Percentiles rank a stretch among this genome's conserved stretches.
phyloP scores from a whole-genome alignment of 2,113 vertebrate genomes.

The Psittacus erithacus region DNA sequence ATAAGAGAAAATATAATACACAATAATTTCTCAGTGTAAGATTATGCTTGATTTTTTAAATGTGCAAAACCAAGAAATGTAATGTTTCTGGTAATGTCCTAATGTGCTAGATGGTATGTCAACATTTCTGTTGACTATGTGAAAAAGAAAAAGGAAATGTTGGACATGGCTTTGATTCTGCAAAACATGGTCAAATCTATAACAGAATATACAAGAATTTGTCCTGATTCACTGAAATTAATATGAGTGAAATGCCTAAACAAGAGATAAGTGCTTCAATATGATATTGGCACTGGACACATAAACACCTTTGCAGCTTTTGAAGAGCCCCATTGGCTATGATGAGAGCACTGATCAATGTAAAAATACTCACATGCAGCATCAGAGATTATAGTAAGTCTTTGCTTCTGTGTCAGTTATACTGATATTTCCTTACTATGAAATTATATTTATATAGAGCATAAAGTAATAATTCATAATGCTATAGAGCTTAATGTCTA shows the following conservation, averaged over 20 bases:
- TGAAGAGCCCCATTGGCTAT: neutral
- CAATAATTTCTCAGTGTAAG: neutral
- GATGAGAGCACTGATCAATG: neutral
- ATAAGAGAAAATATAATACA: neutral
- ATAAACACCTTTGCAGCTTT: neutral
- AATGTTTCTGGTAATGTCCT: neutral
- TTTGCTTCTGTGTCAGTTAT: neutral
- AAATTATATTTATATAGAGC: slow-evolving; percentile 4
- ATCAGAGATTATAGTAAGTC: neutral
- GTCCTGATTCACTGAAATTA: neutral
- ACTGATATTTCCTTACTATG: neutral
- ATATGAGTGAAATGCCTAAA: neutral
- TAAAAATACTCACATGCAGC: neutral
- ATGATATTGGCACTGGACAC: neutral
- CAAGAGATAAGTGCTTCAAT: neutral
- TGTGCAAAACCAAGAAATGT: neutral
- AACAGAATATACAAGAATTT: neutral
- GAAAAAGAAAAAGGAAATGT: neutral
- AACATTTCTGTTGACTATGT: neutral
- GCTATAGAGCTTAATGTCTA: slow-evolving; percentile 16
- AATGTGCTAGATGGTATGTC: neutral
- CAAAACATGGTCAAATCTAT: neutral
- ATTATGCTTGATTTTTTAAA: neutral
- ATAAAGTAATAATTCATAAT: slow-evolving; percentile 36
- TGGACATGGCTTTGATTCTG: neutral